These are phyloP conservation scores for Perca schrenkii DNA, from an alignment of 2,113 vertebrate genomes.

Conservation along the genomic window DNA sequence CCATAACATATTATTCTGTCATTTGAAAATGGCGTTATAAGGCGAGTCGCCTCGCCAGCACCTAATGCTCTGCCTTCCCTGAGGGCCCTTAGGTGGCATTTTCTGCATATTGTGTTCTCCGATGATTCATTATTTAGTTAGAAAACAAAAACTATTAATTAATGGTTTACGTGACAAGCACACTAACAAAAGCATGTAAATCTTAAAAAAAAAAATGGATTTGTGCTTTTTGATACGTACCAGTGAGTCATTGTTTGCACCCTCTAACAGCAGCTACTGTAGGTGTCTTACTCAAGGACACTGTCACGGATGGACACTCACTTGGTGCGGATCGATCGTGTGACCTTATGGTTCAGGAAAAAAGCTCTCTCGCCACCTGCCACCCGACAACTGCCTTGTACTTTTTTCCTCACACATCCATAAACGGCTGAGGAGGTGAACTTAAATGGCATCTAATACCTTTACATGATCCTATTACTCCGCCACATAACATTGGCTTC, in stretches of 20 bases:
- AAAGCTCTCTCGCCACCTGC: constrained; percentile 50
- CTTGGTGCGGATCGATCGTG: constrained; percentile 56
- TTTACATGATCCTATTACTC: constrained; percentile 63
- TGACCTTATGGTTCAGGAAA: constrained; percentile 63
- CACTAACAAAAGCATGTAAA: constrained; percentile 9
- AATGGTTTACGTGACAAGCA: constrained; percentile 10
- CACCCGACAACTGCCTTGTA: constrained; percentile 29
- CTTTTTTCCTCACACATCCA: constrained; percentile 15
- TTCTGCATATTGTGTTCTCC: constrained; percentile 62
- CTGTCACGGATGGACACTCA: constrained; percentile 57
- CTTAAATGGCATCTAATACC: constrained; percentile 60
- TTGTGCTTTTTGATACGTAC: not conserved
- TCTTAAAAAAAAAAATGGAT: constrained; percentile 7
- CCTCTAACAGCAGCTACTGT: constrained; percentile 2
- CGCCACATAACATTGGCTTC: not conserved
- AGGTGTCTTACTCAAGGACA: constrained; percentile 62
- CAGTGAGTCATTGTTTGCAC: not conserved
- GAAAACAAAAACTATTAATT: constrained; percentile 52
- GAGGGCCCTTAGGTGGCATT: constrained; percentile 86
- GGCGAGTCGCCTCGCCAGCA: constrained; percentile 78
- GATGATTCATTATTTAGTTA: constrained; percentile 32
- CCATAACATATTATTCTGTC: constrained; percentile 93
- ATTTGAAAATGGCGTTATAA: constrained; percentile 87
- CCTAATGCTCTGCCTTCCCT: constrained; percentile 81
- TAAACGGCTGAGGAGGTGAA: constrained; percentile 57